These are phyloP conservation scores for Paralvinella palmiformis DNA, from an alignment of 1,140 invertebrate genomes.

Conservation along the genomic window DNA sequence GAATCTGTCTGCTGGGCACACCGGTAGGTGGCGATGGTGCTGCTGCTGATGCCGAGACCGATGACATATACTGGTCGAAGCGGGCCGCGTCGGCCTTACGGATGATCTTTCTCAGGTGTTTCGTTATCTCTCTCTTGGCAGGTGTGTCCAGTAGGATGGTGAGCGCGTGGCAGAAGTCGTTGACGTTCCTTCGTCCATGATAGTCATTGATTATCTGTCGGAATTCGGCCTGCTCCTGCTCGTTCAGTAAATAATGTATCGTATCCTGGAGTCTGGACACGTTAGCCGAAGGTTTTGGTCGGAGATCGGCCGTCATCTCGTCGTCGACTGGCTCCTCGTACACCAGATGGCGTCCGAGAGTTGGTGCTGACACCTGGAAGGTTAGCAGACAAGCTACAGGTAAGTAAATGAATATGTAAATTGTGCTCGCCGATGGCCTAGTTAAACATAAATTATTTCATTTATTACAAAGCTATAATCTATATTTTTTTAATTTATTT, in stretches of 20 bases:
- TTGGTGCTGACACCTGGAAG: no score
- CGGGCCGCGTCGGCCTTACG: neutral
- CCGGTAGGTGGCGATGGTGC: neutral
- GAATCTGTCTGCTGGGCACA: neutral
- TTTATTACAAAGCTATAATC: no score
- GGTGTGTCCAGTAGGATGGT: constrained; percentile 14
- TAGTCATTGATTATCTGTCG: constrained; percentile 9
- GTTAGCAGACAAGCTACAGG: no score
- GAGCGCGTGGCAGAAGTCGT: constrained; percentile 10
- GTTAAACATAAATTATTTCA: no score
- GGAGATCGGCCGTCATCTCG: no score
- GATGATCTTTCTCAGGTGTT: constrained; percentile 12
- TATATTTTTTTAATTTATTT: no score
- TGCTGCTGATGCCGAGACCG: neutral
- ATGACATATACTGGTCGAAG: neutral
- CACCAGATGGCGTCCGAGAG: no score
- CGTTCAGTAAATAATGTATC: constrained; percentile 15
- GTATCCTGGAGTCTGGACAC: constrained; percentile 12
- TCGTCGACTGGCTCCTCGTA: no score
- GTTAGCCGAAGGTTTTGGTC: no score
- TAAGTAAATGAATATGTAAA: no score
- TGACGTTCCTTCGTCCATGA: constrained; percentile 12
- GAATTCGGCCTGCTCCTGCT: constrained; percentile 10
- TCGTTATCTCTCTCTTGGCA: constrained; percentile 13
- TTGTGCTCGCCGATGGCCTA: no score